These are phyloP conservation scores for Pterobdella sp. DNA, from an alignment of 2,888 invertebrate genomes.

Conservation along the genomic window DNA sequence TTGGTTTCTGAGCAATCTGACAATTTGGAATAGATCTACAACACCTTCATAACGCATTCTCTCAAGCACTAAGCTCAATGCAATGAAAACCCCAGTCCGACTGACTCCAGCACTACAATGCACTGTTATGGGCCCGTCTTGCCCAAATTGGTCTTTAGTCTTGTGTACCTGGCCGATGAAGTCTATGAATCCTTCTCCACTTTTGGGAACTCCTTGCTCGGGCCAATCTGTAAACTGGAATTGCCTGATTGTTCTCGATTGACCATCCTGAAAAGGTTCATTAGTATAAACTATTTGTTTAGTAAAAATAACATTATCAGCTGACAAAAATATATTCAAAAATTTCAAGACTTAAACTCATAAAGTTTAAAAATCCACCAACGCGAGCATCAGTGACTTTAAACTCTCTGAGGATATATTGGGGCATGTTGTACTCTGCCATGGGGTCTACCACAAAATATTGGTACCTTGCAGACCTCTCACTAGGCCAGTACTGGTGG, in stretches of 20 bases:
- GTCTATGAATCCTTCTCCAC: conserved; percentile 96
- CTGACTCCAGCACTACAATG: conserved; percentile 98
- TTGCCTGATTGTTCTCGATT: conserved; percentile 63
- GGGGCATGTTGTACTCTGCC: conserved; percentile 98
- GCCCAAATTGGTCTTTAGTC: conserved; percentile 98
- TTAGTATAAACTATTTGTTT: background rate
- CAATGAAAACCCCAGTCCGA: conserved; percentile 94
- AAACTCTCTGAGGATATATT: conserved; percentile 95
- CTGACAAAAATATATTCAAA: background rate
- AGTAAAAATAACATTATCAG: background rate
- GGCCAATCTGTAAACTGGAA: conserved; percentile 57
- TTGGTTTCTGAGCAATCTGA: conserved; percentile 92
- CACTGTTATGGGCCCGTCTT: conserved; percentile 96
- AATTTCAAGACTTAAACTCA: background rate
- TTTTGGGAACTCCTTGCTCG: conserved; percentile 76
- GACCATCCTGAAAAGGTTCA: conserved; percentile 64
- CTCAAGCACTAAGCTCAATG: conserved; percentile 91
- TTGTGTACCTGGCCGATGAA: conserved; percentile 99
- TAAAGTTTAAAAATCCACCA: conserved; percentile 36
- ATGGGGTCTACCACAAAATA: conserved; percentile 98
- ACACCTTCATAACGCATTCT: conserved; percentile 98
- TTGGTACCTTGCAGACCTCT: conserved; percentile 89
- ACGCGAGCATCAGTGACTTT: conserved; percentile 89
- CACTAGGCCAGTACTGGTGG: conserved; percentile 98
- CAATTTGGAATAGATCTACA: conserved; percentile 97